These are phyloP conservation scores for Sebastes baramenuke DNA, from an alignment of 2,797 vertebrate genomes.

Conservation along the genomic window DNA sequence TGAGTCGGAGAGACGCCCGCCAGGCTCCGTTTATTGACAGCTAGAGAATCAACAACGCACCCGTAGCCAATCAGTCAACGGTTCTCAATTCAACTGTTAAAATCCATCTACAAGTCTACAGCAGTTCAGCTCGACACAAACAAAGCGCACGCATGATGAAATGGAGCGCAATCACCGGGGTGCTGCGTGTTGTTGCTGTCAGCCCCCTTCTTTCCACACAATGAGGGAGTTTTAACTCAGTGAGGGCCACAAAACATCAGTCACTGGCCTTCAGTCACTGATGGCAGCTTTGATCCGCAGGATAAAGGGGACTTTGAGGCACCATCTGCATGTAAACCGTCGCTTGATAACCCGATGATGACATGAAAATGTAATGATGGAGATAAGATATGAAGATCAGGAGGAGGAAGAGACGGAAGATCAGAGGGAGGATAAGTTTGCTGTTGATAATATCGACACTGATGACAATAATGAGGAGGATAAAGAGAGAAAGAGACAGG, in stretches of 20 bases:
- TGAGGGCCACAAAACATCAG: slow-evolving; percentile 41
- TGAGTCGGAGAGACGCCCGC: background rate
- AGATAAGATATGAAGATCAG: slow-evolving; percentile 18
- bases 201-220: slow-evolving; percentile 41
- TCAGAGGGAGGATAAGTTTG: background rate
- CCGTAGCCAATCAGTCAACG: slow-evolving; percentile 43
- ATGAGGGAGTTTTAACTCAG: slow-evolving; percentile 22
- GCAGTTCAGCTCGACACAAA: slow-evolving; percentile 40
- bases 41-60: slow-evolving; percentile 37
- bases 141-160: slow-evolving; percentile 73
- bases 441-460: background rate
- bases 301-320: slow-evolving; percentile 56
- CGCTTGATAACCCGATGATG: slow-evolving; percentile 16
- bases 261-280: slow-evolving; percentile 29
- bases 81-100: slow-evolving; percentile 49
- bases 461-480: slow-evolving; percentile 1
- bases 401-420: background rate
- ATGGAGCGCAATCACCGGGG: slow-evolving; percentile 58
- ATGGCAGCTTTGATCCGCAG: slow-evolving; percentile 57
- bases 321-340: slow-evolving; percentile 24
- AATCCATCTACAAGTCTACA: slow-evolving; percentile 48
- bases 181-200: slow-evolving; percentile 36
- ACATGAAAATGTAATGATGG: slow-evolving; percentile 32
- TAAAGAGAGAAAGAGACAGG: background rate
- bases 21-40: slow-evolving; percentile 41